Base-by-base conservation (phyloP, 2,113 vertebrate species). In the Gila orcuttii region DNA sequence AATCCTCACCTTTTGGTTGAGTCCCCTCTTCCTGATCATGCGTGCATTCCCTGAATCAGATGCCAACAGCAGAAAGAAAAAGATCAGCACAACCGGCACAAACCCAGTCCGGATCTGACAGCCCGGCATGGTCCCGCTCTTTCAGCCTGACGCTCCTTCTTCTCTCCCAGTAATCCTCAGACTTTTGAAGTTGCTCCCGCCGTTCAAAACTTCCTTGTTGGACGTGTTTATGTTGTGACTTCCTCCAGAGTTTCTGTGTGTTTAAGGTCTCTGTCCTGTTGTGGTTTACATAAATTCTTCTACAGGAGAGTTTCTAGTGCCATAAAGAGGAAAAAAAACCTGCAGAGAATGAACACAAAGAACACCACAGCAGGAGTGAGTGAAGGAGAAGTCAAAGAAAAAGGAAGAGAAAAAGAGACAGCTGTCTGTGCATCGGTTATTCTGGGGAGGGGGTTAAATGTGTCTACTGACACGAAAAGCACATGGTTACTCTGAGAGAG, bases 1-100 rank as follows among this genome's bases (percentile, higher is more conserved):
- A 50, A 60, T 85, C 68, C 93, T 89, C 89, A 95, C 94, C 94
- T 96, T 95, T 28, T 95, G 95, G 88, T 90, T 93, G 82, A 95
- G 93, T 88, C 91, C 93, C 88, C 93, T 94, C 87, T 93, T 96
- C 90, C 92, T 91, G 88, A 95, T 92, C 88, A 88, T 89, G 52
- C 89, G 92, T 87, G 87, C 88, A 89, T 90, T 93, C 91, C 93
- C 93, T 86, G 91, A 69, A 33, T 62, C 57, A 19, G 73, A 60
- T 19, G 73, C 87, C 86, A 90, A 85, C 78, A 94, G 90, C 45
- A 92, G 86, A 92, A 94, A 88, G 88, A 93, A 90, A 90, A 91
- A 91, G 85, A 94, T 79, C 84, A 93, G 84, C 88, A 92, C 82
- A 57, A 88, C n/a, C 85, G 88, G 78, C 36, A 84, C 87, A 36